A percentile compares a stretch with the other conserved stretches of the same genome.
Evolutionary conservation across 2,113 vertebrate species (phyloP).

Genomic region (Felis catus): DNA sequence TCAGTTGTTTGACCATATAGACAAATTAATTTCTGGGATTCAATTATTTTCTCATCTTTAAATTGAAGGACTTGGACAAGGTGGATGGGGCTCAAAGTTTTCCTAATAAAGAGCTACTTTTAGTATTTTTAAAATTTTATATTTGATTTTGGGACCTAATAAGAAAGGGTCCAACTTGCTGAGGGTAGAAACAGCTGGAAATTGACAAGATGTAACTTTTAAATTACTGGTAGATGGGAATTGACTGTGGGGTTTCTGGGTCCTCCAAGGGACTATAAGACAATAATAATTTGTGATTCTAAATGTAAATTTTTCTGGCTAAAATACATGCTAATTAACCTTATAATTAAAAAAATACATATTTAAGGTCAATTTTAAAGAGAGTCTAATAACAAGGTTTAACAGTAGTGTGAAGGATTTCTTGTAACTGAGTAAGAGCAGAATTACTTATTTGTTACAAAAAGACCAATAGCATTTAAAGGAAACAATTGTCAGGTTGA

Average conservation of each 20-base stretch:
- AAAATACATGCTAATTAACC: neutral
- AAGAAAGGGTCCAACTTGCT: neutral
- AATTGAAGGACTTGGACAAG: neutral
- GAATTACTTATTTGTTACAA: slow-evolving; percentile 39
- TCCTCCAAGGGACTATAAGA: neutral
- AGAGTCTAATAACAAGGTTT: neutral
- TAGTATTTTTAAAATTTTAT: slow-evolving; percentile 21
- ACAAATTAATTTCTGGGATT: slow-evolving; percentile 18
- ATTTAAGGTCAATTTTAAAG: slow-evolving; percentile 11
- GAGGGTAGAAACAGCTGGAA: neutral
- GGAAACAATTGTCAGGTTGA: slow-evolving; percentile 44
- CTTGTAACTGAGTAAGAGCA: neutral
- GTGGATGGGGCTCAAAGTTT: neutral
- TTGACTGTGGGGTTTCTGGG: neutral
- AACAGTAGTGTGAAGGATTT: neutral
- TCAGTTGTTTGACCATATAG: neutral
- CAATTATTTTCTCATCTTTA: slow-evolving; percentile 26
- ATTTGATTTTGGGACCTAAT: slow-evolving; percentile 11
- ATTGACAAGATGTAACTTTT: neutral
- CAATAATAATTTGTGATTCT: neutral
- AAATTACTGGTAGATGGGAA: neutral
- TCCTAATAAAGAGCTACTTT: slow-evolving; percentile 3
- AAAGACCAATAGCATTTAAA: slow-evolving; percentile 40
- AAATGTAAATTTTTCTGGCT: neutral
- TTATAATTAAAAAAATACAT: slow-evolving; percentile 39